These are phyloP conservation scores for Rotaria socialis DNA, from an alignment of 2,888 invertebrate genomes.

Conservation along the genomic window DNA sequence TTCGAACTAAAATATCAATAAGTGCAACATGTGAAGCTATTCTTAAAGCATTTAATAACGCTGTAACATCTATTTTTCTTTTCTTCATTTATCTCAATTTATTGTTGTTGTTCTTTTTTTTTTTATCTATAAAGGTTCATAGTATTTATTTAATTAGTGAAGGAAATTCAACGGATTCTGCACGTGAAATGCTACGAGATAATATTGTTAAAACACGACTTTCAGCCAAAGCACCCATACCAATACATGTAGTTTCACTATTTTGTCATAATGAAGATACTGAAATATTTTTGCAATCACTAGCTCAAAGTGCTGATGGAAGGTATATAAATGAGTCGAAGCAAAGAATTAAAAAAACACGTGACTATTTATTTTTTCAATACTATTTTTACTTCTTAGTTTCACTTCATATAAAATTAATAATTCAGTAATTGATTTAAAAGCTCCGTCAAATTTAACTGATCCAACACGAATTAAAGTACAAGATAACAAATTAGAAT, in stretches of 20 bases:
- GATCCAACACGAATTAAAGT: slow-evolving; percentile 31
- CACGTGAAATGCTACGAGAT: slow-evolving; percentile 56
- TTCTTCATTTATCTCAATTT: no score
- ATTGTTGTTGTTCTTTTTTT: no score
- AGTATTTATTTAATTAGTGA: slow-evolving; percentile 58
- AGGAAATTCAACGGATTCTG: slow-evolving; percentile 54
- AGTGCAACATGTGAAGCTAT: slow-evolving; percentile 57
- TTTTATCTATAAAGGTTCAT: slow-evolving; percentile 52
- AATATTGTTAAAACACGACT: slow-evolving; percentile 48
- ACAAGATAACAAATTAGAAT: background rate
- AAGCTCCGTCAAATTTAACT: background rate
- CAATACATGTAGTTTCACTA: slow-evolving; percentile 57
- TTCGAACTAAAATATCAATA: slow-evolving; percentile 51
- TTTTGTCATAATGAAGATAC: slow-evolving; percentile 56
- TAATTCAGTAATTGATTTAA: background rate
- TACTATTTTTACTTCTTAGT: background rate
- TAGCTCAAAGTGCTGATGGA: slow-evolving; percentile 52
- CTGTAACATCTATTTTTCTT: slow-evolving; percentile 37
- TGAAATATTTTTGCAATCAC: slow-evolving; percentile 53
- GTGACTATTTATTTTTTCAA: background rate
- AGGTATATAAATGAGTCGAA: slow-evolving; percentile 50
- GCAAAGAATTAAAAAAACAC: slow-evolving; percentile 38
- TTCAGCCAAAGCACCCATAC: slow-evolving; percentile 49
- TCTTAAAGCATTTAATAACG: slow-evolving; percentile 53
- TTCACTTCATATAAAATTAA: background rate